Conservation (phyloP, 2,113 vertebrate genomes). For the Dicerorhinus sumatrensis region DNA sequence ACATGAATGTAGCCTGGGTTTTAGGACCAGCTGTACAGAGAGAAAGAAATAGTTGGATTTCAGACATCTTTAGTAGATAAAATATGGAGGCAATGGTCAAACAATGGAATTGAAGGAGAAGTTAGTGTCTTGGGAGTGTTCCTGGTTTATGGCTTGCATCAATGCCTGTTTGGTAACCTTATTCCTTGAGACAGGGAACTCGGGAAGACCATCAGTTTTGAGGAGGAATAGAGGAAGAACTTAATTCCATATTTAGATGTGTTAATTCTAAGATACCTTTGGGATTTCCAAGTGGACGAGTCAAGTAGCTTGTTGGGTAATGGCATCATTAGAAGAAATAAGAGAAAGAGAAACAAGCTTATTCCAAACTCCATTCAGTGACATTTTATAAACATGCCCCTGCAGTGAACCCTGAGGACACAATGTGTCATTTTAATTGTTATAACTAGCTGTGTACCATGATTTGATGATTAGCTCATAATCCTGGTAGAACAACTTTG, state of each 20-base stretch:
- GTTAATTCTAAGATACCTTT: background rate
- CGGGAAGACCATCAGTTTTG: background rate
- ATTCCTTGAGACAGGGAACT: background rate
- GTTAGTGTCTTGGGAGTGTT: background rate
- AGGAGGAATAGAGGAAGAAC: background rate
- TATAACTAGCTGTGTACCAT: background rate
- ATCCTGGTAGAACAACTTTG: conserved; percentile 51
- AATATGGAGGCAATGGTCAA: background rate
- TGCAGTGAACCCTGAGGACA: background rate
- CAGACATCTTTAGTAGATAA: background rate
- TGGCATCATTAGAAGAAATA: background rate
- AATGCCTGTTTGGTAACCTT: background rate
- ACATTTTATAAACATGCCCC: background rate
- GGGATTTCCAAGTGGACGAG: background rate
- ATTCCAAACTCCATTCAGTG: background rate
- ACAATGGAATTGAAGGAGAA: background rate
- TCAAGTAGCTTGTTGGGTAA: background rate
- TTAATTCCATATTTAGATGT: background rate
- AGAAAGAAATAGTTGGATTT: background rate
- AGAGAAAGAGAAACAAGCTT: background rate
- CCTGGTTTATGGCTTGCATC: background rate
- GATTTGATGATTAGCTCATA: conserved; percentile 36
- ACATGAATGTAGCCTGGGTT: background rate
- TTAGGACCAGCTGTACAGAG: background rate
- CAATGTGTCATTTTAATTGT: background rate